Evolutionary conservation across 2,797 vertebrate genomes (phyloP).

Genomic region (Macrochelys suwanniensis): DNA sequence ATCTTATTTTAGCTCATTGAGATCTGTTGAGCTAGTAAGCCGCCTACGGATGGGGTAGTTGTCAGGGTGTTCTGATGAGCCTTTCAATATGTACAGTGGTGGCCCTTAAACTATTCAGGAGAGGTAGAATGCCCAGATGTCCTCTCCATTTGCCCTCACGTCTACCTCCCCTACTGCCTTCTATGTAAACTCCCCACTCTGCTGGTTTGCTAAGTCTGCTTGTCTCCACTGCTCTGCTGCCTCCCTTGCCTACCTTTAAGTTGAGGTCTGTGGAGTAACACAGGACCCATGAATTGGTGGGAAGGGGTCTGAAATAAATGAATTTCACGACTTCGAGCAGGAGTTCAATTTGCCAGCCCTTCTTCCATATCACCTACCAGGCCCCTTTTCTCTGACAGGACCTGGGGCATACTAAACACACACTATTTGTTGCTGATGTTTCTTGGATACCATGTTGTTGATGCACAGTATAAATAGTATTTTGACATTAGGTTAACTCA

Average conservation of each 20-base stretch:
- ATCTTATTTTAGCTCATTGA: background rate
- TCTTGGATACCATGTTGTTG: background rate
- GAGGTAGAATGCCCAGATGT: background rate
- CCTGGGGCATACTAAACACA: background rate
- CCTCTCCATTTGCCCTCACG: background rate
- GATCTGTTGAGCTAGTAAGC: background rate
- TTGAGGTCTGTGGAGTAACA: background rate
- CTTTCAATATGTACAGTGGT: background rate
- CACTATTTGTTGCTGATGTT: background rate
- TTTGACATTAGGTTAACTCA: background rate
- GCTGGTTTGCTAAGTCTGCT: background rate
- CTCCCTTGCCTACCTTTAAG: background rate
- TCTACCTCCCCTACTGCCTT: background rate
- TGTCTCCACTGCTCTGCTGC: background rate
- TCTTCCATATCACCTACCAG: background rate
- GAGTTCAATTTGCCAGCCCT: background rate
- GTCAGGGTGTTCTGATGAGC: background rate
- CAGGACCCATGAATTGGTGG: background rate
- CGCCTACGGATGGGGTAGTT: background rate
- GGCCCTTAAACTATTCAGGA: background rate
- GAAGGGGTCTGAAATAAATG: background rate
- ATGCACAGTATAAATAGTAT: background rate
- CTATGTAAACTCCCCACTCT: background rate
- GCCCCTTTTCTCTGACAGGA: background rate
- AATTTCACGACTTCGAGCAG: background rate